Percentiles rank a stretch among this genome's conserved stretches.
Evolutionary conservation across 2,888 invertebrate genomes (phyloP).

Genomic region (Myathropa florea): DNA sequence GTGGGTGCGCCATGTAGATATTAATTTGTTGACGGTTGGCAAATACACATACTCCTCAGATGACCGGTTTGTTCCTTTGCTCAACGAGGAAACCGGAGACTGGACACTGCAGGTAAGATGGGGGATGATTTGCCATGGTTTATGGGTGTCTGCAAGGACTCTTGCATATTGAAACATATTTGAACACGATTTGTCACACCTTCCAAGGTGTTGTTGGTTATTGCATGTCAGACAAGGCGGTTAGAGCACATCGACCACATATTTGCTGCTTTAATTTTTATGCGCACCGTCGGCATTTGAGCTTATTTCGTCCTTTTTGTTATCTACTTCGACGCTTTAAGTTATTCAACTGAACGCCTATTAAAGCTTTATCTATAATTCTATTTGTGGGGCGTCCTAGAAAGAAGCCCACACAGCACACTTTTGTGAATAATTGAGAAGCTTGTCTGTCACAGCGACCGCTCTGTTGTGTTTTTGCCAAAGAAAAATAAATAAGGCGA

Average conservation of each 20-base stretch:
- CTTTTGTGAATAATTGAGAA: not conserved
- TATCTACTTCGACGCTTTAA: not conserved
- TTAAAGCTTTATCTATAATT: not conserved
- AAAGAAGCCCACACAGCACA: not conserved
- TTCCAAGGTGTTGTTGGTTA: not conserved
- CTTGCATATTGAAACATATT: not conserved
- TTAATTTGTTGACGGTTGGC: slow-evolving; percentile 72
- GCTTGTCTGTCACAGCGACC: not conserved
- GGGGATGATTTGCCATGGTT: not conserved
- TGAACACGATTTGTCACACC: not conserved
- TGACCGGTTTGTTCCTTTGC: slow-evolving; percentile 72
- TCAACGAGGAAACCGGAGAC: slow-evolving; percentile 72
- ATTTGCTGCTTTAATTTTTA: not conserved
- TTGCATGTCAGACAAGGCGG: not conserved
- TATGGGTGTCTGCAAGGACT: not conserved
- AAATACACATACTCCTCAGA: slow-evolving; percentile 73
- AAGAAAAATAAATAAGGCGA: not conserved
- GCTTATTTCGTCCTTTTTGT: not conserved
- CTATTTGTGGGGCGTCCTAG: not conserved
- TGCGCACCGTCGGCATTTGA: not conserved
- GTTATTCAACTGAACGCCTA: not conserved
- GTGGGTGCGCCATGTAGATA: slow-evolving; percentile 73
- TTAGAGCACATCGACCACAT: not conserved
- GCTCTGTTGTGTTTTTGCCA: not conserved
- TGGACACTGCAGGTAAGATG: slow-evolving; percentile 71